A percentile compares a stretch with the other conserved stretches of the same genome.
Conservation (phyloP, 2,888 invertebrate genomes). For the Salticus scenicus region DNA sequence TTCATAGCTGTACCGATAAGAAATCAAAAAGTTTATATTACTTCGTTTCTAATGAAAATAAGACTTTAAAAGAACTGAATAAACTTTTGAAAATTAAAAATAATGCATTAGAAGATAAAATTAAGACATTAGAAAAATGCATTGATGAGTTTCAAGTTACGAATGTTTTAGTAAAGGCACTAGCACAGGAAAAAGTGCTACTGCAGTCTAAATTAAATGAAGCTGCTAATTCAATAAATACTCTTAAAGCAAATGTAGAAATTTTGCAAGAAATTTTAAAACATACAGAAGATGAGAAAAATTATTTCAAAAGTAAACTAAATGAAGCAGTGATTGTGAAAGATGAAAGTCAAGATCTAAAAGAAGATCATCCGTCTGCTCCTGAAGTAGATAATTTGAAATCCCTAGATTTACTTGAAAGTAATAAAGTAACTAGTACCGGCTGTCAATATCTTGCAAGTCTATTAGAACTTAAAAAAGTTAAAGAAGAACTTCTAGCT, state of each 20-base stretch:
- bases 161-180: neutral
- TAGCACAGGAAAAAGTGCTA: neutral
- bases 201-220: constrained; percentile 18
- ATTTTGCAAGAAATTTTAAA: constrained; percentile 8
- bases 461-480: neutral
- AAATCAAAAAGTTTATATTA: constrained; percentile 33
- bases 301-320: neutral
- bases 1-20: constrained; percentile 15
- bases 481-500: constrained; percentile 19
- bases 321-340: constrained; percentile 9
- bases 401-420: neutral
- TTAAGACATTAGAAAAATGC: constrained; percentile 5
- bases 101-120: constrained; percentile 6
- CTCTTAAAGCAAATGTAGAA: constrained; percentile 10
- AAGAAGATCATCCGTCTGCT: constrained; percentile 17
- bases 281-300: constrained; percentile 30
- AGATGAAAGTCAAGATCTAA: constrained; percentile 31
- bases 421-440: neutral
- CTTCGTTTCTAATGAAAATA: neutral
- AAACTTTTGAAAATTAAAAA: constrained; percentile 19
- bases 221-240: neutral
- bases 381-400: neutral
- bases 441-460: neutral
- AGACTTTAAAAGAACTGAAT: neutral
- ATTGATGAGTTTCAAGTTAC: neutral